Conservation (phyloP, 2,113 vertebrate species). For the Pelusios castaneus region DNA sequence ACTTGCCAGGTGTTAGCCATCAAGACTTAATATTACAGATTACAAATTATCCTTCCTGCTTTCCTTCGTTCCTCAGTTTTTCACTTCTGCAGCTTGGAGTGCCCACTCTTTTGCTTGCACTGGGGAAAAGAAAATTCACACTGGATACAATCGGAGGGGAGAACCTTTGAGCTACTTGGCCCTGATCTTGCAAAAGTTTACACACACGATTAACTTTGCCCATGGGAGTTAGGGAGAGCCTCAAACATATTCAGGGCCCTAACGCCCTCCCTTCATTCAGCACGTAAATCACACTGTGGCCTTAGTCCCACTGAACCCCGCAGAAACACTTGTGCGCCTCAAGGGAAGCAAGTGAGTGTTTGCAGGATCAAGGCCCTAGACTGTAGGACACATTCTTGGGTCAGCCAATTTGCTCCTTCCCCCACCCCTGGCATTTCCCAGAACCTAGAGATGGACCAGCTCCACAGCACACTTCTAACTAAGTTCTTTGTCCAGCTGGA, state of each 20-base stretch:
- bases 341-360: not conserved
- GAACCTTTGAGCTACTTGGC: not conserved
- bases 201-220: too few relatives aligned
- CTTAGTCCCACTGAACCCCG: not conserved
- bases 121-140: not conserved
- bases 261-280: not conserved
- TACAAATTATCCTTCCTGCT: too few relatives aligned
- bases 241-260: not conserved
- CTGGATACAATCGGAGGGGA: accelerated
- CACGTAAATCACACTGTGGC: not conserved
- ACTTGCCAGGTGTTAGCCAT: not conserved
- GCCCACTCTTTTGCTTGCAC: accelerated
- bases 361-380: not conserved
- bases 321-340: not conserved
- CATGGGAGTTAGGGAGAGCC: not conserved
- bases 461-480: too few relatives aligned
- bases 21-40: too few relatives aligned
- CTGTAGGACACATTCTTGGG: not conserved
- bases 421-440: not conserved
- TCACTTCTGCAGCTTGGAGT: not conserved
- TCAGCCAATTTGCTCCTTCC: too few relatives aligned
- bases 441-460: not conserved
- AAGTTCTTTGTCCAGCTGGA: not conserved
- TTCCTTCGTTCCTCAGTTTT: not conserved
- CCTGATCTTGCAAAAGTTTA: not conserved